Base-by-base conservation (phyloP, 1,140 invertebrate genomes). In the Eupristina koningsbergeri region DNA sequence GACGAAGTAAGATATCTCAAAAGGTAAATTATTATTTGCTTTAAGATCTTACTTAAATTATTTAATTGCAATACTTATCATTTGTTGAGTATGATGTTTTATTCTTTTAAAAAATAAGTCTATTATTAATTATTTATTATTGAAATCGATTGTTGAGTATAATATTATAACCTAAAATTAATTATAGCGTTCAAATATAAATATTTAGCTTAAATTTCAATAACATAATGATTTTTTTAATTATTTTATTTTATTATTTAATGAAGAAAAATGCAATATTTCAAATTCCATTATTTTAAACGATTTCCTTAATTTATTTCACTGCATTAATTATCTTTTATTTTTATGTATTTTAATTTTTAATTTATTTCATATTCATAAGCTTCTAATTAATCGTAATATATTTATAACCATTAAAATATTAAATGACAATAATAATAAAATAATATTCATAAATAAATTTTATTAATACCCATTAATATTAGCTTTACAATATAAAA, bases 21-120 rank as follows among this genome's bases (percentile, higher is more conserved):
- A 86, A 87, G 89, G 91, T 92, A 86, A 79, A n/a, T 77, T 61
- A 50, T 29, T 93, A 93, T 86, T 94, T 17, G 94, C 94, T 86
- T 93, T 90, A 26, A 92, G 2, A 26, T 58, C 2, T 58, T 58
- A 13, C 13, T 22, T 58, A 58, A 58, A 26, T 26, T 13, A 6
- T 3, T 1, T 26, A 5, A 58, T 26, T 9, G 19, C 50, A 13
- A 22, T 5, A 13, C 26, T 58, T 58, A 5, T 26, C 22, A 2
- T 58, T 26, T 58, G 26, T 58, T 26, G 26, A 58, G 26, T 58
- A 58, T 58, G 22, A 22, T 26, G 26, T 58, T 26, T 1, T 6
- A 58, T 58, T 50, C 29, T 19, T 9, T 74, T 74, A 41, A 41
- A 45, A 0, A 45, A 41, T 41, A 19, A 36, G 6, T 47, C 1